phyloP scores from a whole-genome alignment of 2,888 invertebrate genomes.

The Hylaea fasciaria region DNA sequence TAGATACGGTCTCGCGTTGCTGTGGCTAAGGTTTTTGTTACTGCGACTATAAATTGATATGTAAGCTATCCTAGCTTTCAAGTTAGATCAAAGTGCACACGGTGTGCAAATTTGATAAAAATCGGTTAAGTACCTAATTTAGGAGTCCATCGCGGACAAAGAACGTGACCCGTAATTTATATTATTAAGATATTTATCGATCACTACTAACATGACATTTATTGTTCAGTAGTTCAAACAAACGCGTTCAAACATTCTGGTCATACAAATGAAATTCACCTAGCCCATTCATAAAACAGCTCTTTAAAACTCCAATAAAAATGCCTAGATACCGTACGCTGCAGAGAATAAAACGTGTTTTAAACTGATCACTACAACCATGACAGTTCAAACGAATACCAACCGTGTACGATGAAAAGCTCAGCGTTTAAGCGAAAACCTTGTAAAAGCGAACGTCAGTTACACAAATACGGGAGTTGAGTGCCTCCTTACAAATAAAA shows the following conservation, averaged over 20 bases:
- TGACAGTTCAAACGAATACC: conserved; percentile 35
- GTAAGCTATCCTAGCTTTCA: too few species aligned
- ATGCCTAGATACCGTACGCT: not conserved
- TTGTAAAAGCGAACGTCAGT: conserved; percentile 64
- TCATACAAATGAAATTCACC: not conserved
- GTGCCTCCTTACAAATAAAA: conserved; percentile 74
- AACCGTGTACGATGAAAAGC: conserved; percentile 43
- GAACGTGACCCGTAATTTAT: too few species aligned
- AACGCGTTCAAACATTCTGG: not conserved
- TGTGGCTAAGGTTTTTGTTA: too few species aligned
- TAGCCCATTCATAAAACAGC: not conserved
- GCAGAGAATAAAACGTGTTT: not conserved
- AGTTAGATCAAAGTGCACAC: too few species aligned
- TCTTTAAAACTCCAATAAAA: not conserved
- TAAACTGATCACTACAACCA: conserved; percentile 7
- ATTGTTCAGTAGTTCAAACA: too few species aligned
- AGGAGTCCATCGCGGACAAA: too few species aligned
- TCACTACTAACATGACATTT: too few species aligned
- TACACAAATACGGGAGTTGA: conserved; percentile 64
- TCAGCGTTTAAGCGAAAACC: conserved; percentile 61
- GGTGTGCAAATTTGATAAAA: too few species aligned
- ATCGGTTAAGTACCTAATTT: too few species aligned
- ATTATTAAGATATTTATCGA: too few species aligned
- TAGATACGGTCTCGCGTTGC: too few species aligned
- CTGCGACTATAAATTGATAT: too few species aligned